A percentile compares a stretch with the other conserved stretches of the same genome.
phyloP scores from a whole-genome alignment of 2,113 vertebrate genomes.

The Phainopepla nitens region DNA sequence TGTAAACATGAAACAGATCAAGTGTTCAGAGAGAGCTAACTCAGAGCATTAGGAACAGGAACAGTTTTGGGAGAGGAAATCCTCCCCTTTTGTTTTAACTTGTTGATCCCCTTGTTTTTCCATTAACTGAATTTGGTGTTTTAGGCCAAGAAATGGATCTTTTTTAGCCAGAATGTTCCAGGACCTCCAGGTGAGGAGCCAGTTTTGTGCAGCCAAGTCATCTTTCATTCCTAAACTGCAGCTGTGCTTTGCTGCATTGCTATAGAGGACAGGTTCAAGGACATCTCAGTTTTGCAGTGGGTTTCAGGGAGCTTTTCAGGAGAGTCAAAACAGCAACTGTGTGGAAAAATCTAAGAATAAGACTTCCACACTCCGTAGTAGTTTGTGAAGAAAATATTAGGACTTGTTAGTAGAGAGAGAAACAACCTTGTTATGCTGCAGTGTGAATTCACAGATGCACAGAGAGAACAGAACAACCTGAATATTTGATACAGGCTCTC shows the following conservation, averaged over 20 bases:
- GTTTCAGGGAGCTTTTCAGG: not conserved
- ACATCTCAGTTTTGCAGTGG: not conserved
- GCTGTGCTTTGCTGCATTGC: not conserved
- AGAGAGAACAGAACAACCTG: not conserved
- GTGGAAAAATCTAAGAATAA: not conserved
- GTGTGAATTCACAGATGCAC: not conserved
- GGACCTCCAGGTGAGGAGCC: not conserved
- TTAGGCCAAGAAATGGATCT: not conserved
- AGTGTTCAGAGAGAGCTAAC: not conserved
- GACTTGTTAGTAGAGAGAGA: not conserved
- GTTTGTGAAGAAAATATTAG: not conserved
- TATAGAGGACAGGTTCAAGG: slow-evolving; percentile 8
- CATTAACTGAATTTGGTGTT: not conserved
- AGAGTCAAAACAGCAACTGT: not conserved
- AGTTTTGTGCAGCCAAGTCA: not conserved
- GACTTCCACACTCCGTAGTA: not conserved
- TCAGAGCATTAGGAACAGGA: not conserved
- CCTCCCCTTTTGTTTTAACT: not conserved
- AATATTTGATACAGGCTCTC: not conserved
- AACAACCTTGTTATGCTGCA: not conserved
- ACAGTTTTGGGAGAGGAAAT: not conserved
- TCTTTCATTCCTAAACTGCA: not conserved
- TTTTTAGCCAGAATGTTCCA: not conserved
- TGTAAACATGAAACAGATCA: not conserved
- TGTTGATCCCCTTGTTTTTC: not conserved